Evolutionary conservation across 2,888 invertebrate species (phyloP), one percentile per base, ranked within the genome.

Genomic region (Andrena hattorfiana): DNA sequence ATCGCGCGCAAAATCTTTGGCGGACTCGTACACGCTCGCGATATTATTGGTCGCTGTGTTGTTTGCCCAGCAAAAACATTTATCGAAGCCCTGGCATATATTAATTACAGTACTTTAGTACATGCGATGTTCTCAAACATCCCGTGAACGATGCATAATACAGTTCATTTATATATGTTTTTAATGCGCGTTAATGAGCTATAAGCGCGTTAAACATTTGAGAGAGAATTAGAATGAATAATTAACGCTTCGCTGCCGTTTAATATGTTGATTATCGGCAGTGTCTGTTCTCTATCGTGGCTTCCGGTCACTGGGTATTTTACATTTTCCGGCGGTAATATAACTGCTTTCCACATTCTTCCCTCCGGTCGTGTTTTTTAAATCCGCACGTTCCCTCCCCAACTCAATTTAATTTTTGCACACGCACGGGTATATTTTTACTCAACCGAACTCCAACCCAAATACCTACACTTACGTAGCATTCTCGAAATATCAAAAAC

Each of bases 171-270:
- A 76, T 81, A 72, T 77, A 42, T 72, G 83, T 77, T 83, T 83
- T 83, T 81, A 83, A 81, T 73, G 69, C 60, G 72, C 66, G 83
- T 72, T 82, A 83, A 82, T 82, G 77, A 81, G 81, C 77, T 83
- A 73, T 77, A 82, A 82, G 73, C 73, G 77, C 60, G 69, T 81
- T 77, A 82, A 82, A 83, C 73, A 82, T 83, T 83, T 82, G 83
- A 73, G 51, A 67, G 77, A 56, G 73, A 80, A 83, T 83, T 81
- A 83, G 83, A 82, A 82, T 83, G 73, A 83, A 83, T 82, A 82
- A 82, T 82, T 82, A 81, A 83, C 72, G 77, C 54, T 67, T 56
- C 77, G 67, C 49, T 66, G 81, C 69, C 60, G 60, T 73, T 81
- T 82, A 82, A 83, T 70, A 76, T 76, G 76, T 72, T 72, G 83